phyloP scores from a whole-genome alignment of 2,888 invertebrate species.

The Lottia gigantea region DNA sequence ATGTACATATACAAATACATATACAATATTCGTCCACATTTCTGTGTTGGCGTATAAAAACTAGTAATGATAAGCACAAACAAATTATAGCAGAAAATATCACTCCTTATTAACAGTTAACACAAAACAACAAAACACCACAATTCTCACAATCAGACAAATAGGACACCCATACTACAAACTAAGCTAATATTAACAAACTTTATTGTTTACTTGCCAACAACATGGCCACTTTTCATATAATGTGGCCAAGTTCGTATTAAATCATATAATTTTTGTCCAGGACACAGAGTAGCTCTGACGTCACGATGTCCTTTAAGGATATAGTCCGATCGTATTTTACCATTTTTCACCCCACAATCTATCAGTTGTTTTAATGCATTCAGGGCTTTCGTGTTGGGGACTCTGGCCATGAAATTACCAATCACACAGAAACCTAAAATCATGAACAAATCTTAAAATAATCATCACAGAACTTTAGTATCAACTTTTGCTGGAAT shows the following conservation, averaged over 20 bases:
- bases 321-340: slow-evolving; percentile 38
- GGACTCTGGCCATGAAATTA: slow-evolving; percentile 42
- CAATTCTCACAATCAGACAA: no score
- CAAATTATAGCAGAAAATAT: no score
- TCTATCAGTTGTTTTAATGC: slow-evolving; percentile 46
- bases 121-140: no score
- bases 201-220: not conserved
- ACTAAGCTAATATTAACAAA: not conserved
- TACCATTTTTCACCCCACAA: slow-evolving; percentile 44
- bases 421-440: slow-evolving; percentile 56
- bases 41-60: no score
- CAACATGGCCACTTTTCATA: not conserved
- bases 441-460: not conserved
- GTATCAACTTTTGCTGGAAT: no score
- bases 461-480: no score
- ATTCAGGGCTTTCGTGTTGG: slow-evolving; percentile 43
- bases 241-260: slow-evolving; percentile 41
- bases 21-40: no score
- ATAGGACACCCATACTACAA: no score
- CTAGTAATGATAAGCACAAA: no score
- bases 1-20: no score
- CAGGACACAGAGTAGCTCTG: slow-evolving; percentile 45
- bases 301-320: slow-evolving; percentile 50
- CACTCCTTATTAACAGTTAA: no score
- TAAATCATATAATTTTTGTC: slow-evolving; percentile 36